phyloP scores from a whole-genome alignment of 2,888 invertebrate species.

The Polia nebulosa region DNA sequence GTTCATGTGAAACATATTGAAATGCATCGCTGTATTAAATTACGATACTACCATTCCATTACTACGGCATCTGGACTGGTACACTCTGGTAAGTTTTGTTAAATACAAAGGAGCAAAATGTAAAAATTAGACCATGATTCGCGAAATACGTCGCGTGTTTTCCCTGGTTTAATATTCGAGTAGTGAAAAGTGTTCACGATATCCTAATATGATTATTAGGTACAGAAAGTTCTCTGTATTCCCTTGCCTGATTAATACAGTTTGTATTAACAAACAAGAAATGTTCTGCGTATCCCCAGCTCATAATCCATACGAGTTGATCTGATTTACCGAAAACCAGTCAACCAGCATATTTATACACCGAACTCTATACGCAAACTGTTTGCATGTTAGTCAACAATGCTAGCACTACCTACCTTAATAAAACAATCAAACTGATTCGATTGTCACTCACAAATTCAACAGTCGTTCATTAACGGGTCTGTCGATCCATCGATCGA shows the following conservation, averaged over 20 bases:
- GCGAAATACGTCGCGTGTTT: not conserved
- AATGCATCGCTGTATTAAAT: slow-evolving; percentile 8
- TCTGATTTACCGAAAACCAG: slow-evolving; percentile 35
- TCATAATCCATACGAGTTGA: slow-evolving; percentile 10
- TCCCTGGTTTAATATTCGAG: not conserved
- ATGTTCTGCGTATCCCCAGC: slow-evolving; percentile 4
- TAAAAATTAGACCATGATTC: not conserved
- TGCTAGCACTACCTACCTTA: slow-evolving; percentile 17
- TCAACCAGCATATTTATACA: slow-evolving; percentile 25
- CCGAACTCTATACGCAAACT: slow-evolving; percentile 36
- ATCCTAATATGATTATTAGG: not conserved
- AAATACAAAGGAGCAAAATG: not conserved
- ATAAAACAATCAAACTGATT: slow-evolving; percentile 63
- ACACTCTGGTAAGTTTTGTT: not conserved
- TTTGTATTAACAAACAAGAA: slow-evolving; percentile 4
- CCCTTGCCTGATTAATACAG: not conserved
- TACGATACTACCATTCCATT: not conserved
- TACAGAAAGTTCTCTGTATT: not conserved
- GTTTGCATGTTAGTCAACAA: slow-evolving; percentile 36
- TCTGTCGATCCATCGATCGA: slow-evolving; percentile 60
- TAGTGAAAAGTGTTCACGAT: not conserved
- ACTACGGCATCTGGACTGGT: not conserved
- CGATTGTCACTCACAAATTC: slow-evolving; percentile 63
- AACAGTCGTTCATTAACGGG: slow-evolving; percentile 60
- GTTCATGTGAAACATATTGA: not conserved